A percentile compares a stretch with the other conserved stretches of the same genome.
These are phyloP conservation scores for Apotomis capreana DNA, from an alignment of 2,888 invertebrate genomes.

Conservation along the genomic window DNA sequence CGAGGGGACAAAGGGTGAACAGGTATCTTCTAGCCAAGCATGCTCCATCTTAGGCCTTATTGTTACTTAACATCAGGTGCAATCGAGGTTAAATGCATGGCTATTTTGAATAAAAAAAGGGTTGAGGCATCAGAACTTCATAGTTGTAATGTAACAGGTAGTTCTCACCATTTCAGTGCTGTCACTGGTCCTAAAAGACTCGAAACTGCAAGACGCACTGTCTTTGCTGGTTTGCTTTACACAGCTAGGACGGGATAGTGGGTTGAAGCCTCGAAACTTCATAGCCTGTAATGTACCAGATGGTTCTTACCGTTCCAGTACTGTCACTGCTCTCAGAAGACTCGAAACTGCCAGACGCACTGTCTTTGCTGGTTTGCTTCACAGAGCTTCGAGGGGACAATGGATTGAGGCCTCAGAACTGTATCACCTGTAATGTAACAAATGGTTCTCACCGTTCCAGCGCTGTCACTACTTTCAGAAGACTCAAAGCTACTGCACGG, in stretches of 20 bases:
- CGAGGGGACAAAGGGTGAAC: too few species aligned
- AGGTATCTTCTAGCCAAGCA: too few species aligned
- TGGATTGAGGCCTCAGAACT: slow-evolving; percentile 92
- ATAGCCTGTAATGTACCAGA: slow-evolving; percentile 86
- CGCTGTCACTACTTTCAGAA: too few species aligned
- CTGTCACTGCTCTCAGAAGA: slow-evolving; percentile 78
- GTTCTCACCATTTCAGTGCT: slow-evolving; percentile 66
- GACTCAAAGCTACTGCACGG: slow-evolving; percentile 80
- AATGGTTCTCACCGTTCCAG: too few species aligned
- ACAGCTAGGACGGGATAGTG: slow-evolving; percentile 86
- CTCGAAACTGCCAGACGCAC: slow-evolving; percentile 77
- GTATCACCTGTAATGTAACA: slow-evolving; percentile 87
- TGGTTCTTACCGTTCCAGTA: slow-evolving; percentile 60
- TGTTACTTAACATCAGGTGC: too few species aligned
- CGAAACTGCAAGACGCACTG: slow-evolving; percentile 75
- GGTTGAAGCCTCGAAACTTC: slow-evolving; percentile 93
- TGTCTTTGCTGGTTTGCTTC: slow-evolving; percentile 71
- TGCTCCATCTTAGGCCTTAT: too few species aligned
- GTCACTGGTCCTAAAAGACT: slow-evolving; percentile 79
- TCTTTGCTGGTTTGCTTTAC: slow-evolving; percentile 77
- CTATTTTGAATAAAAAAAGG: too few species aligned
- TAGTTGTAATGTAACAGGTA: slow-evolving; percentile 67
- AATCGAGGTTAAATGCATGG: too few species aligned
- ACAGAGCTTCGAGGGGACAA: slow-evolving; percentile 87
- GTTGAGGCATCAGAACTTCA: slow-evolving; percentile 94